Evolutionary conservation across 2,888 invertebrate genomes (phyloP).

Genomic region (Apotomis betuletana): DNA sequence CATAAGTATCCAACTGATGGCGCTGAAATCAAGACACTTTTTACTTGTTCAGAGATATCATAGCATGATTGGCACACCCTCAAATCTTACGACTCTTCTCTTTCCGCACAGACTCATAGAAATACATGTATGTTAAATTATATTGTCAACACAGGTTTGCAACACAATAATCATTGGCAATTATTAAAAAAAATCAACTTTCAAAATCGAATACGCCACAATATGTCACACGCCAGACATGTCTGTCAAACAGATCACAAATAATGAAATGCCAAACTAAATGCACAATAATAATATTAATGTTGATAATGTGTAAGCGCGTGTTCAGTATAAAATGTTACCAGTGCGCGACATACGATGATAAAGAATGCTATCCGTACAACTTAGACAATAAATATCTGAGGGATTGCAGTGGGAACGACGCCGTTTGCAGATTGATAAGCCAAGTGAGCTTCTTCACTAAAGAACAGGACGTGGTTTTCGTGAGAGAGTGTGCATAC

Average conservation of each 20-base stretch:
- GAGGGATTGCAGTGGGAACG: conserved; percentile 54
- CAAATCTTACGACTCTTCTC: no score
- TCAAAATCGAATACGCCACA: conserved; percentile 23
- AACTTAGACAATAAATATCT: conserved; percentile 59
- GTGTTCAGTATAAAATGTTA: conserved; percentile 65
- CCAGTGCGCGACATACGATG: conserved; percentile 62
- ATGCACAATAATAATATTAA: conserved; percentile 46
- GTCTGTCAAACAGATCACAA: conserved; percentile 7
- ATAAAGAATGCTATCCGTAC: conserved; percentile 61
- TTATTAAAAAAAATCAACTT: neutral
- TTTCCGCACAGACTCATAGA: no score
- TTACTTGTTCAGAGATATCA: no score
- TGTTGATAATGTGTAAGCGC: conserved; percentile 49
- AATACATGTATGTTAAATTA: no score
- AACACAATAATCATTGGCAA: conserved; percentile 18
- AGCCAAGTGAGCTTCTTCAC: conserved; percentile 70
- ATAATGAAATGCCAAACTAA: conserved; percentile 27
- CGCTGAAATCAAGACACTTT: no score
- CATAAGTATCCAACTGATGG: no score
- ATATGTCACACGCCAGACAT: conserved; percentile 8
- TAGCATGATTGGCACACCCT: no score
- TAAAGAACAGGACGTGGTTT: conserved; percentile 56
- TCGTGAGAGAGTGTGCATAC: conserved; percentile 73
- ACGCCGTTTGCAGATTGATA: conserved; percentile 65
- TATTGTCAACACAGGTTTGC: no score